Conservation (phyloP, 2,113 vertebrate species). For the Lipophrys pholis region DNA sequence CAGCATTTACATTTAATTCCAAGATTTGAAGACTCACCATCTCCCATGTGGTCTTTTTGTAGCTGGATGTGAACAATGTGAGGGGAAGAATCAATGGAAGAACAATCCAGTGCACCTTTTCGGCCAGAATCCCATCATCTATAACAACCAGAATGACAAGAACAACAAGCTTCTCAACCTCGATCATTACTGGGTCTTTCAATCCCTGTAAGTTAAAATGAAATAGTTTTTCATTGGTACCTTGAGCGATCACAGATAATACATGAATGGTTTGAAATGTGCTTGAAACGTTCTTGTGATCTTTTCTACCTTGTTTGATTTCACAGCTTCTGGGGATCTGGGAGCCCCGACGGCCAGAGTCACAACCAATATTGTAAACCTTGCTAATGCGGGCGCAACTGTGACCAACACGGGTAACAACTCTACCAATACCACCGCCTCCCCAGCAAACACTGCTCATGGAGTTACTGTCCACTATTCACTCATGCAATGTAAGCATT, state of each 20-base stretch:
- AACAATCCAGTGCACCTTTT: no score
- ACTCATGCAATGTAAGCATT: slow-evolving; percentile 48
- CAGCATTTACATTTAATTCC: no score
- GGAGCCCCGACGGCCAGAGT: fast-evolving
- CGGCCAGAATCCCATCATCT: neutral
- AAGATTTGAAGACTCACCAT: no score
- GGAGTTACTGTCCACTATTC: slow-evolving; percentile 37
- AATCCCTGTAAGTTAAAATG: slow-evolving; percentile 31
- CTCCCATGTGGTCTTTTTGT: no score
- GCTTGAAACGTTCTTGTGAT: neutral
- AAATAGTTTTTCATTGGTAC: neutral
- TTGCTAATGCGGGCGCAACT: slow-evolving; percentile 10
- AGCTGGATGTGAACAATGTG: no score
- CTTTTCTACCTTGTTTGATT: neutral
- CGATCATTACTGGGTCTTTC: neutral
- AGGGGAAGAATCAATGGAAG: no score
- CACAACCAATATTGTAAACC: fast-evolving
- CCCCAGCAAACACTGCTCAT: neutral
- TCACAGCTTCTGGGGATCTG: neutral
- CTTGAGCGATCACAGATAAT: neutral
- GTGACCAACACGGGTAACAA: neutral
- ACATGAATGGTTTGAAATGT: neutral
- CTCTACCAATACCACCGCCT: neutral
- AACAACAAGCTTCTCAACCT: neutral
- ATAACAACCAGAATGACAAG: neutral